Evolutionary conservation across 2,888 invertebrate genomes (phyloP), one percentile per base, ranked within the genome.

Genomic region (Oscheius sp.): DNA sequence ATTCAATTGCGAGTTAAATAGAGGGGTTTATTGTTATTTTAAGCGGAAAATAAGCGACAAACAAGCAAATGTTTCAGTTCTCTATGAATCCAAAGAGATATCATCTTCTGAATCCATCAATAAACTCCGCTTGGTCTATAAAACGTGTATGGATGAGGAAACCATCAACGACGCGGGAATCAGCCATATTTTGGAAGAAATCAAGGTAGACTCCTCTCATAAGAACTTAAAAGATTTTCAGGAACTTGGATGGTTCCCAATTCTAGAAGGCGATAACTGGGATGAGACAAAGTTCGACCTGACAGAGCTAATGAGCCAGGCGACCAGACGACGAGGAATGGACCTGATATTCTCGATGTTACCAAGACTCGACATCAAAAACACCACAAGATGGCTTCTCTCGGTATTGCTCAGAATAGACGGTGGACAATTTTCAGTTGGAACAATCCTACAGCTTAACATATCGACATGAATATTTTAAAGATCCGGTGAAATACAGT

Each of bases 391-490:
- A 16, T 27, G 70, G 46, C 27, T 70, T 9, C 13, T 70, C 13
- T 27, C 58, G 58, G 70, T 70, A 59, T 1, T 35, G 53, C 12
- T 21, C 21, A 12, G 12, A 25, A 16, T 2, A 21, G 25, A 3
- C 13, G 9, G 13, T 64, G n/a, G 35, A 35, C 3, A 35, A 35
- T 35, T 72, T 72, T 12, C 73, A 83, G 78, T 82, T 87, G 49
- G 88, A 88, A 63, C 87, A 87, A 76, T 85, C 84, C 53, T 76
- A 76, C n/a, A 73, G 78, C 16, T 77, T 80, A 7, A 84, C 87
- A 35, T 35, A 35, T 35, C 35, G 35, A 5, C 70, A 88, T 7
- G 86, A 88, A 56, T 88, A 87, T 69, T 87, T 86, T 58, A 69
- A 87, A 49, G 85, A 87, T 75, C 78, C 79, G 27, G 85, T 82